Percentiles rank a stretch among this genome's conserved stretches.
phyloP scores from a whole-genome alignment of 2,113 vertebrate genomes.

The Panurus biarmicus region DNA sequence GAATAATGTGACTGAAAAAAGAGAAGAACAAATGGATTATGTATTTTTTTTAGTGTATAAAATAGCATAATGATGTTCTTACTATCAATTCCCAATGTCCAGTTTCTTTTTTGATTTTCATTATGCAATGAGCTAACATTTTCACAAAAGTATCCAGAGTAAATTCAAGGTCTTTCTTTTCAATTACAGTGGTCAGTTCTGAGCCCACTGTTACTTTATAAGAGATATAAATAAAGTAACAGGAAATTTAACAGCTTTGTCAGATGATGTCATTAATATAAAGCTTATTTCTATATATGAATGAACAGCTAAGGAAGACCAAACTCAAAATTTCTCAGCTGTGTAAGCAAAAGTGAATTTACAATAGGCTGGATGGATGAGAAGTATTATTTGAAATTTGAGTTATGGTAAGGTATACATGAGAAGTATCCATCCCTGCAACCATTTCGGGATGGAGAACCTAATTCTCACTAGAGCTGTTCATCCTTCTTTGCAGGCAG shows the following conservation, averaged over 20 bases:
- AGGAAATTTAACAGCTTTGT: background rate
- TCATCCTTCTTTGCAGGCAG: background rate
- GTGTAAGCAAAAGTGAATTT: background rate
- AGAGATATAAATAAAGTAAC: background rate
- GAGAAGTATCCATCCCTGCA: background rate
- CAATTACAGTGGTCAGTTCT: background rate
- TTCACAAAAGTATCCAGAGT: background rate
- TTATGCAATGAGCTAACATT: background rate
- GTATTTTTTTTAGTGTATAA: background rate
- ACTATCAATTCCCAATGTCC: background rate
- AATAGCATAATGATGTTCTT: background rate
- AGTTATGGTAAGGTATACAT: background rate
- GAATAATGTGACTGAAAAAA: background rate
- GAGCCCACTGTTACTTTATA: background rate
- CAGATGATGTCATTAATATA: background rate
- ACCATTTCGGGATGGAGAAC: background rate
- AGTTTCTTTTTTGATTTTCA: background rate
- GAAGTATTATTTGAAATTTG: background rate
- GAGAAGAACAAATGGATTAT: background rate
- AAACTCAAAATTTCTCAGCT: background rate
- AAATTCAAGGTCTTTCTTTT: background rate
- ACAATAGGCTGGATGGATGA: background rate
- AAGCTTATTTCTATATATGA: background rate
- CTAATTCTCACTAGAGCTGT: background rate
- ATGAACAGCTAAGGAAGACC: background rate